Conservation (phyloP, 2,113 vertebrate species). For the Caranx ignobilis region DNA sequence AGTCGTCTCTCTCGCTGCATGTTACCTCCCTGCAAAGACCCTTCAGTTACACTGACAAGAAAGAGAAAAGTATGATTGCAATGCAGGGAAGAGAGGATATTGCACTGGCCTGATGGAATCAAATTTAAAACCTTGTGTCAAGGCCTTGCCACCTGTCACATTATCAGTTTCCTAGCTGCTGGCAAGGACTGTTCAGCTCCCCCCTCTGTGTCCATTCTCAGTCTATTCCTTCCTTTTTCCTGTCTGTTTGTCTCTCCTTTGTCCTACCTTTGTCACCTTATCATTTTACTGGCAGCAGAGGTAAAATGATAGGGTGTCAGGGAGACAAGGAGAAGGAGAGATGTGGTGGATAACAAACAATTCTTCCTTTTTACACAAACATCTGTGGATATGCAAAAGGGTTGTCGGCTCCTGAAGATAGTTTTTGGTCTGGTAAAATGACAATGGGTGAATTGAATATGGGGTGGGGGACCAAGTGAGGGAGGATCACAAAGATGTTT, state of each 20-base stretch:
- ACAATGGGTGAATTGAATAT: background rate
- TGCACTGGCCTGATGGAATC: slow-evolving; percentile 17
- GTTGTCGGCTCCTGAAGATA: background rate
- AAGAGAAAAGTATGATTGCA: slow-evolving; percentile 18
- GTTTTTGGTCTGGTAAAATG: background rate
- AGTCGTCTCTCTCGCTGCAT: slow-evolving; percentile 3
- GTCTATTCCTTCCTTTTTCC: background rate
- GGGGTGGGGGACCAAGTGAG: background rate
- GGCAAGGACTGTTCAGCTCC: background rate
- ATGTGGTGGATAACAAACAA: background rate
- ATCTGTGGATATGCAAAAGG: background rate
- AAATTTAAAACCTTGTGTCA: slow-evolving; percentile 36
- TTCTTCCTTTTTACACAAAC: background rate
- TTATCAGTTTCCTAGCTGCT: slow-evolving; percentile 35
- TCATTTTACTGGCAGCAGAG: background rate
- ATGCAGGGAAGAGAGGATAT: slow-evolving; percentile 12
- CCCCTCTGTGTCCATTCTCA: slow-evolving; percentile 3
- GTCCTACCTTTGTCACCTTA: background rate
- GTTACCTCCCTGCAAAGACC: slow-evolving; percentile 1
- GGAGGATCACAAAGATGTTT: too few species aligned
- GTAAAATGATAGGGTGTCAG: background rate
- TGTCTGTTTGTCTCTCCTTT: background rate
- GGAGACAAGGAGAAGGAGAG: background rate
- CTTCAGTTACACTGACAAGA: background rate
- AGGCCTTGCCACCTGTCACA: slow-evolving; percentile 37